Percentiles rank a stretch among this genome's conserved stretches.
Evolutionary conservation across 92 coral and sea anemone species (phyloP).

Genomic region (Porites cylindrica): DNA sequence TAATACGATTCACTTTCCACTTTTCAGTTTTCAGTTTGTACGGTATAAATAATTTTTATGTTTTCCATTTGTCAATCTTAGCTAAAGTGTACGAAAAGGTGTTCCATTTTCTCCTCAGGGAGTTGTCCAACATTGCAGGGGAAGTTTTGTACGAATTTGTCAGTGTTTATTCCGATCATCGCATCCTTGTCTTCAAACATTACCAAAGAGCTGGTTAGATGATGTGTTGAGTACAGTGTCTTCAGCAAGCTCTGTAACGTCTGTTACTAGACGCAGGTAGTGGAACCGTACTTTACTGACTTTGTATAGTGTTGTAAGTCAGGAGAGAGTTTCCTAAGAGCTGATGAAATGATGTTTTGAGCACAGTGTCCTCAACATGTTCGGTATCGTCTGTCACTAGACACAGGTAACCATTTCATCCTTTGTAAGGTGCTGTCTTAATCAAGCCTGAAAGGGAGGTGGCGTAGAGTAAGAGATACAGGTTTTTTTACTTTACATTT

Average conservation of each 20-base stretch:
- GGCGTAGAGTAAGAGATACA: background rate
- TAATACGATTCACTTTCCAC: too few species aligned
- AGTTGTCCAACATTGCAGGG: slow-evolving; percentile 71
- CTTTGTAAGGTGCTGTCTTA: too few species aligned
- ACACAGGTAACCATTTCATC: too few species aligned
- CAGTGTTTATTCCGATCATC: slow-evolving; percentile 67
- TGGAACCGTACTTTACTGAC: background rate
- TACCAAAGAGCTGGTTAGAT: slow-evolving; percentile 62
- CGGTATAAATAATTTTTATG: too few species aligned
- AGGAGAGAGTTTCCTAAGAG: background rate
- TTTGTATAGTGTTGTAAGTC: background rate
- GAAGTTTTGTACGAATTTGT: slow-evolving; percentile 66
- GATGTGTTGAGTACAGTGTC: slow-evolving; percentile 49
- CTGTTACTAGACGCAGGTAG: slow-evolving; percentile 88
- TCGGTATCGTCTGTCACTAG: too few species aligned
- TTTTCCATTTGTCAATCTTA: background rate
- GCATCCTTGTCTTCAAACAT: slow-evolving; percentile 41
- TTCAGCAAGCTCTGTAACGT: slow-evolving; percentile 37
- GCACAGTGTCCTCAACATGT: background rate
- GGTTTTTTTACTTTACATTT: background rate
- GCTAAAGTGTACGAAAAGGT: too few species aligned
- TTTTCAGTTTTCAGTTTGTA: too few species aligned
- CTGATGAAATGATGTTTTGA: background rate
- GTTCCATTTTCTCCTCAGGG: slow-evolving; percentile 56
- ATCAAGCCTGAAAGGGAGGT: too few species aligned